Base-by-base conservation (phyloP, 2,113 vertebrate genomes). In the Pelvicachromis taeniatus region DNA sequence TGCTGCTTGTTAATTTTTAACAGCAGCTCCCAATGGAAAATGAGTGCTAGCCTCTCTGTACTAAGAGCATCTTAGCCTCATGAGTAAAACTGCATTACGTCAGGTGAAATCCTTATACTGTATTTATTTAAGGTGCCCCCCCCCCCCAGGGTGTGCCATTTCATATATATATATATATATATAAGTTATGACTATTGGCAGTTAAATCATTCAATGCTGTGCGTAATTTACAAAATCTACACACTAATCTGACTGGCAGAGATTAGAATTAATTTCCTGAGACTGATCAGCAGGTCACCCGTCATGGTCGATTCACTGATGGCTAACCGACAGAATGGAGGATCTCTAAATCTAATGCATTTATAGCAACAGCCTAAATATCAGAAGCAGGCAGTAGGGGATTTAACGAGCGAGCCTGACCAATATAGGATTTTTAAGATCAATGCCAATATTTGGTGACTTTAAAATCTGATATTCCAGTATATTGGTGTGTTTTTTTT, bases 31-130 rank as follows among this genome's bases (percentile, higher is more conserved):
- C 91, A 52, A 6, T 54, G 80, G 89, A 83, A 84, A 91, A 84
- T 4, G 82, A 78, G 83, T 31, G 48, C 82, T 6, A 79, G 73
- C 77, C 87, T 91, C 81, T 89, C 82, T 61, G 89, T 84, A 80
- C 89, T 93, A 90, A 93, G 85, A 93, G 89, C 89, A 78, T 92
- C 82, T 70, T 17, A 12, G 68, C 61, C 90, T 56, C 89, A 81
- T 70, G 85, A 90, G 88, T 91, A 88, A 90, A 85, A 63, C 78
- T 48, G 79, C 87, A 86, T 87, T 89, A 84, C 84, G 88, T 92
- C 85, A 85, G 81, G 83, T 92, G 87, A 84, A 87, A 81, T 90
- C 80, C 78, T 85, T 45, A 7, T 75, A 56, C 70, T 89, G 56
- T 85, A 88, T 83, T 85, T 23, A 52, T 77, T 70, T 52, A 73